Percentiles rank a stretch among this genome's conserved stretches.
phyloP scores from a whole-genome alignment of 2,888 invertebrate genomes.

The Drosophila nigricruria region DNA sequence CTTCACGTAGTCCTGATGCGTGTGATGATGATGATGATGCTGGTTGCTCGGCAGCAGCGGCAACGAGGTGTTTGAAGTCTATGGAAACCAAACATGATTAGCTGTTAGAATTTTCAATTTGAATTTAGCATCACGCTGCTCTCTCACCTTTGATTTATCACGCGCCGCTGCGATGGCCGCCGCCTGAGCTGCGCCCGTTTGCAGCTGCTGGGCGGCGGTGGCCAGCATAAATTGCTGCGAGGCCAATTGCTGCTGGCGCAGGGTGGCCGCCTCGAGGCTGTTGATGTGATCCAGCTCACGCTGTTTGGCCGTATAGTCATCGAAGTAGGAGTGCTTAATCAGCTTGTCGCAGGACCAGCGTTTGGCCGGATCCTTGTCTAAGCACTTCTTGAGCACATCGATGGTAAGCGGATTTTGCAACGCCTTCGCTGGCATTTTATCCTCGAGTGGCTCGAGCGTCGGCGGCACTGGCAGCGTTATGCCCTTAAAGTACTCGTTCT shows the following conservation, averaged over 20 bases:
- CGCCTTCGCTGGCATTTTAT: slow-evolving; percentile 92
- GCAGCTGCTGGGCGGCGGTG: slow-evolving; percentile 73
- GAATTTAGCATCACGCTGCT: background rate
- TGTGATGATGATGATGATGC: slow-evolving; percentile 68
- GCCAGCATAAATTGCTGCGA: slow-evolving; percentile 80
- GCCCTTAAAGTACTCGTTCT: slow-evolving; percentile 96
- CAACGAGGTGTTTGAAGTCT: slow-evolving; percentile 85
- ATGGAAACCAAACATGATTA: background rate
- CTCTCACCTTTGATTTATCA: slow-evolving; percentile 88
- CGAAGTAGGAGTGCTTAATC: slow-evolving; percentile 95
- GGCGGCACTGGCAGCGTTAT: slow-evolving; percentile 97
- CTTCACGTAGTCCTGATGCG: slow-evolving; percentile 82
- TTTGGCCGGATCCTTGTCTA: slow-evolving; percentile 96
- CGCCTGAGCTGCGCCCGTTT: slow-evolving; percentile 73
- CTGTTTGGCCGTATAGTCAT: slow-evolving; percentile 93
- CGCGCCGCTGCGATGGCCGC: slow-evolving; percentile 82
- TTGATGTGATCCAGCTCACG: slow-evolving; percentile 87
- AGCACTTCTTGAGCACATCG: slow-evolving; percentile 96
- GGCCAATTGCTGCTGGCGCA: slow-evolving; percentile 78
- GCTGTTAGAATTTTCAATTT: background rate
- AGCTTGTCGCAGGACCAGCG: slow-evolving; percentile 97
- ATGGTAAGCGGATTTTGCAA: slow-evolving; percentile 89
- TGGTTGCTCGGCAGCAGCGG: slow-evolving; percentile 84
- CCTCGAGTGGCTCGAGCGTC: slow-evolving; percentile 92
- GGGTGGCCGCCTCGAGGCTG: slow-evolving; percentile 83